A percentile compares a stretch with the other conserved stretches of the same genome.
Conservation (phyloP, 2,888 invertebrate species). For the Drosophila mayaguana region DNA sequence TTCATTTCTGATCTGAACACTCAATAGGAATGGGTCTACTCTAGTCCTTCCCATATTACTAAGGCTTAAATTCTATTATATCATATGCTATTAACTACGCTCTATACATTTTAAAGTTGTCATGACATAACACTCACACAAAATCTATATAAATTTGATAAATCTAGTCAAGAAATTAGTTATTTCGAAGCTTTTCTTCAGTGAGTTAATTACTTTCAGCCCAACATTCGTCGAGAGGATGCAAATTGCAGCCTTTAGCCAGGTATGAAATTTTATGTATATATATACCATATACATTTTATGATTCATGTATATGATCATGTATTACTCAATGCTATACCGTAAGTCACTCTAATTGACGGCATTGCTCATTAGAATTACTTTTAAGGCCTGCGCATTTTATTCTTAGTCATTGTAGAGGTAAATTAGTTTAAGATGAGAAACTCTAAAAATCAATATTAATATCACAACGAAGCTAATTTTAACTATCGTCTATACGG, state of each 20-base stretch:
- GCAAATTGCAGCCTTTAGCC: constrained; percentile 2
- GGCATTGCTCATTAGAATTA: not conserved
- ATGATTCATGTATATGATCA: too few species aligned
- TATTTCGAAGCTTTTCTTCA: not conserved
- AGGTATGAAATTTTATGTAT: constrained; percentile 9
- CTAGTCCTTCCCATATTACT: not conserved
- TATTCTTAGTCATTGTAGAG: not conserved
- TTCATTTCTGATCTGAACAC: too few species aligned
- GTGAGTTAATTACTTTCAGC: not conserved
- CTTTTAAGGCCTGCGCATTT: not conserved
- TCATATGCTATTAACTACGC: not conserved
- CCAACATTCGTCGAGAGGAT: not conserved
- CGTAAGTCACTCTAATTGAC: too few species aligned
- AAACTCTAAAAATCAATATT: not conserved
- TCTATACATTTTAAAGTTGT: not conserved
- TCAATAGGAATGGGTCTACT: not conserved
- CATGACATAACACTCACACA: constrained; percentile 14
- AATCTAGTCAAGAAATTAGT: not conserved
- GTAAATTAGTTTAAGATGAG: too few species aligned
- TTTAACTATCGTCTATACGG: not conserved
- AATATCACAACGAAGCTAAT: not conserved
- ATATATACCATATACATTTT: not conserved
- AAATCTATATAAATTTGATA: not conserved
- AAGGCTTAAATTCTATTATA: not conserved
- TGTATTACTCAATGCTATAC: too few species aligned